Evolutionary conservation across 1,140 invertebrate species (phyloP), one percentile per base, ranked within the genome.

Genomic region (Drosophila chauvacae): DNA sequence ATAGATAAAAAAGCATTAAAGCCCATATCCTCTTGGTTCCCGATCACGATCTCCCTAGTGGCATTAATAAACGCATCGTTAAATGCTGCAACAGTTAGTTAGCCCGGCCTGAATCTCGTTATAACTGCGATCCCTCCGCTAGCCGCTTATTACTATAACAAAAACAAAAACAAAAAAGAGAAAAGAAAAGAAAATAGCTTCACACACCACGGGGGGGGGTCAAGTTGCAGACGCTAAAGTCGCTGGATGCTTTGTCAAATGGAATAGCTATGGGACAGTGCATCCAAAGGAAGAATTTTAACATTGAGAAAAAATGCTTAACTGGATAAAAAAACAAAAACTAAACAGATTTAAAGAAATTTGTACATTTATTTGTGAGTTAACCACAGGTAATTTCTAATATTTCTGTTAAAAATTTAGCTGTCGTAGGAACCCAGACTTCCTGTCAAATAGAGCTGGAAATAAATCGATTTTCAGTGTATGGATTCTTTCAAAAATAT

Each of bases 51-150:
- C 66, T 72, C 69, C 45, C 66, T 71, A 51, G 66, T 72, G 68
- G 73, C 72, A 85, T 81, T 78, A 83, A 84, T 87, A 87, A 87
- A 87, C 83, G 83, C 80, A 80, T 87, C 83, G 84, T 87, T 80
- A 87, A 87, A 63, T 65, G 60, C 42, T n/a, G 39, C 48, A 69
- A 55, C 57, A 59, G 66, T 64, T 70, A 50, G 39, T 37, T 41
- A 50, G 65, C 37, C 69, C 10, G 20, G 30, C 28, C 14, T 44
- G 35, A 68, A 48, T 51, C 72, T 77, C 73, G 74, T 77, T 88
- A 88, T 88, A 88, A 88, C 83, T 88, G 76, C 59, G 74, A 56
- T 60, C 65, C 66, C 51, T 59, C 41, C 39, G 47, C 50, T 58
- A 58, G 56, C 62, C 51, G 82, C 53, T 79, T 82, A 86, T 85